Base-by-base conservation (phyloP, 2,113 vertebrate species). In the Gasterosteus aculeatus region DNA sequence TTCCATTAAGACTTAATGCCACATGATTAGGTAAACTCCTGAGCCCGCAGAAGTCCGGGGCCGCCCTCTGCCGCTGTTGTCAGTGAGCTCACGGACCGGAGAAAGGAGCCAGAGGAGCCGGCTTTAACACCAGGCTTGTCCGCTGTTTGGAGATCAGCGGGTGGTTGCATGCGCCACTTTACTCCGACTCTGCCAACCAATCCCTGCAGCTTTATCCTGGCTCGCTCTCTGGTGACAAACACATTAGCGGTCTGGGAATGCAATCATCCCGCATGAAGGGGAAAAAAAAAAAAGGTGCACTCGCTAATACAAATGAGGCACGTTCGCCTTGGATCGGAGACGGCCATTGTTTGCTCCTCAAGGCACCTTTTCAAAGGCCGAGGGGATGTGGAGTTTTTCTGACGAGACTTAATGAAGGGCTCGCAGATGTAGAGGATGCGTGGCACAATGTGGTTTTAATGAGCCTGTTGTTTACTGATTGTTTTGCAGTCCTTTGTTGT, bases 1-100 rank as follows among this genome's bases (percentile, higher is more conserved):
- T 88, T 84, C 86, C 85, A 78, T 89, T 90, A 83, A 70, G 87
- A 89, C 75, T 80, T 91, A 92, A 92, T 89, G 80, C 87, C 71
- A 75, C 84, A 84, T 91, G 84, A 93, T 93, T 91, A 91, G 79
- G 86, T 89, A 86, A 92, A 89, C 75, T 82, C 78, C 85, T 91
- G 84, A 89, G 80, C 74, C 85, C 80, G 86, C 80, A 85, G 64
- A 87, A 77, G 82, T 77, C 77, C 58, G 79, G 69, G 38, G 59
- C 77, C 2, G 66, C 65, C 75, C 81, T 82, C 74, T 82, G 71
- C 69, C 75, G 49, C 72, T 83, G 77, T 59, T 71, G 74, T 82
- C 84, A 57, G 58, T 46, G 49, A 85, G 74, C 78, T 60, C 60
- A 65, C 70, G 73, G 51, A 71, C 4, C 8, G n/a, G 76, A 71